Evolutionary conservation across 2,888 invertebrate genomes (phyloP).

Genomic region (Chrysotoxum bicinctum): DNA sequence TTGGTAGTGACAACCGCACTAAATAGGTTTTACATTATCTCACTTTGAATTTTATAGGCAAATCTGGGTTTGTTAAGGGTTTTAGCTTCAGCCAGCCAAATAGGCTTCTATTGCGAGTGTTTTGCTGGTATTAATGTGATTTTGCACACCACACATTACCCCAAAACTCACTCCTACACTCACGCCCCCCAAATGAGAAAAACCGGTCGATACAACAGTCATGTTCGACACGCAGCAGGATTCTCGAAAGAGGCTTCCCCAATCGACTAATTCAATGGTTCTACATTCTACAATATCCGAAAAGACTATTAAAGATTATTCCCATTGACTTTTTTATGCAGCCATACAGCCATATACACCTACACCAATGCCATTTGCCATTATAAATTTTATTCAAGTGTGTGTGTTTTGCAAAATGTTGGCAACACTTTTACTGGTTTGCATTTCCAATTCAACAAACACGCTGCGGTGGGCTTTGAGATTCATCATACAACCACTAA

Average conservation of each 20-base stretch:
- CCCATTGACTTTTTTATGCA: constrained; percentile 18
- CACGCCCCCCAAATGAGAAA: background rate
- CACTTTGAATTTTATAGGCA: constrained; percentile 52
- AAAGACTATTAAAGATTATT: constrained; percentile 53
- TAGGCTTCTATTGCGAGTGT: constrained; percentile 10
- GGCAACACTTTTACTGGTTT: background rate
- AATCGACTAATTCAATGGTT: constrained; percentile 38
- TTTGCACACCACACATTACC: constrained; percentile 13
- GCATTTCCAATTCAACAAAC: constrained; percentile 8
- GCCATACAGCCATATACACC: no score
- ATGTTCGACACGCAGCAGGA: background rate
- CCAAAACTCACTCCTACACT: background rate
- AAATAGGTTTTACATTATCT: constrained; percentile 67
- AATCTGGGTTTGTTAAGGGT: constrained; percentile 57
- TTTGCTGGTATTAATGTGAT: constrained; percentile 39
- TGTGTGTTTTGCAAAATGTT: background rate
- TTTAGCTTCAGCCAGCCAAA: constrained; percentile 14
- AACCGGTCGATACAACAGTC: constrained; percentile 3
- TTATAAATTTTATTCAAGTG: constrained; percentile 1
- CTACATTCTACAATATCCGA: constrained; percentile 4
- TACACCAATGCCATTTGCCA: background rate
- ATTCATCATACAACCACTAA: constrained; percentile 31
- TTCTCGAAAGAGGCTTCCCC: constrained; percentile 7
- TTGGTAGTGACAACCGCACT: constrained; percentile 69
- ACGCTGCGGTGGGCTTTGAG: background rate